A percentile compares a stretch with the other conserved stretches of the same genome.
These are phyloP conservation scores for Apis dorsata DNA, from an alignment of 1,140 invertebrate genomes.

Conservation along the genomic window DNA sequence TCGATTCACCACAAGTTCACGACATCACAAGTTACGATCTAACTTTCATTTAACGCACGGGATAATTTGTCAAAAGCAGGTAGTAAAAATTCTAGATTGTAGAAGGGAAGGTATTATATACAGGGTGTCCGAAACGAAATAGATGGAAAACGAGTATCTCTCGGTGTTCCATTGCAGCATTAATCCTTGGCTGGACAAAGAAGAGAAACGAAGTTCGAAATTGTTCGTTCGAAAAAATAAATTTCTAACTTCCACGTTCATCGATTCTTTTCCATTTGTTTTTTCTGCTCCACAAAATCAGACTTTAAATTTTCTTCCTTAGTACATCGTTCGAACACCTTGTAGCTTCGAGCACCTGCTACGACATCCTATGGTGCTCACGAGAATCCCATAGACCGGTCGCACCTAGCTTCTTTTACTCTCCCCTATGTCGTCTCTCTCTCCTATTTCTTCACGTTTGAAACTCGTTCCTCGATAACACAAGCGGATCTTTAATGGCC, in stretches of 20 bases:
- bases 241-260: no score
- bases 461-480: conserved; percentile 63
- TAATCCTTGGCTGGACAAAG: no score
- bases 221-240: no score
- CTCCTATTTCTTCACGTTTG: conserved; percentile 52
- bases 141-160: no score
- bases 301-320: no score
- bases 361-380: conserved; percentile 32
- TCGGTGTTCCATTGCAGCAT: no score
- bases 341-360: conserved; percentile 39
- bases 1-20: not conserved
- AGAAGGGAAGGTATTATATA: not conserved
- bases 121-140: not conserved
- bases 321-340: no score
- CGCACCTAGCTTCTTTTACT: conserved; percentile 24
- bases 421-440: conserved; percentile 31
- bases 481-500: conserved; percentile 61
- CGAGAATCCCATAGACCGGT: conserved; percentile 51
- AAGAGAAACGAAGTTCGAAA: no score
- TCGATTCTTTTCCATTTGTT: no score
- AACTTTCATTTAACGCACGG: not conserved
- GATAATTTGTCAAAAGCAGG: conserved; percentile 7
- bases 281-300: no score
- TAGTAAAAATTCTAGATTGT: not conserved
- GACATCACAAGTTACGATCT: not conserved